Evolutionary conservation across 2,797 vertebrate genomes (phyloP).

Genomic region (Platalea minor): DNA sequence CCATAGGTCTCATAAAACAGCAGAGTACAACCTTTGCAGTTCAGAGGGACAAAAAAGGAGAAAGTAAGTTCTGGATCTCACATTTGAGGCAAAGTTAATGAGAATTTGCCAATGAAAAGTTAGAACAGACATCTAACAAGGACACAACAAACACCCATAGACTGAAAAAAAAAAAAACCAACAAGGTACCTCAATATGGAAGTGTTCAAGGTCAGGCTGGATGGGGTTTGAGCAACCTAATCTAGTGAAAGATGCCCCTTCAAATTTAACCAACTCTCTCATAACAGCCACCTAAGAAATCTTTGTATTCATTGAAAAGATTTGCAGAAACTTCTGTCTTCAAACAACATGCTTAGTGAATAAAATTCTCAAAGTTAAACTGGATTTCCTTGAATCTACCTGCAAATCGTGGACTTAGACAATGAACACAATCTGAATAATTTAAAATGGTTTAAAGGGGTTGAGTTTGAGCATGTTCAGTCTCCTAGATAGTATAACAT

Average conservation of each 20-base stretch:
- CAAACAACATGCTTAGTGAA: neutral
- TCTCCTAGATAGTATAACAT: neutral
- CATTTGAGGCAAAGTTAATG: neutral
- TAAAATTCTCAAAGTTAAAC: constrained; percentile 1
- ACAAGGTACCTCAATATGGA: neutral
- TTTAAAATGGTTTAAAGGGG: neutral
- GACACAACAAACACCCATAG: neutral
- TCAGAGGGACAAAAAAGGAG: neutral
- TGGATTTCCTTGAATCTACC: neutral
- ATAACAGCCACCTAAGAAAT: neutral
- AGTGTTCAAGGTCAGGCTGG: neutral
- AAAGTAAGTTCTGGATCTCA: neutral
- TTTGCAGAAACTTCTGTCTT: neutral
- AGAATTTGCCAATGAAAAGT: neutral
- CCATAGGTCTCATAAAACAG: constrained; percentile 92
- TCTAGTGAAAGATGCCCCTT: neutral
- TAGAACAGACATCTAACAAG: neutral
- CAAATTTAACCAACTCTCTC: neutral
- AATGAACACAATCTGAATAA: neutral
- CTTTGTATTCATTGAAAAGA: neutral
- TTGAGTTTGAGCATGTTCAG: neutral
- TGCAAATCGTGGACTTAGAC: neutral
- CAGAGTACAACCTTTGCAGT: constrained; percentile 84
- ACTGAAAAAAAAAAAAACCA: neutral
- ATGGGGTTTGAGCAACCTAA: neutral